phyloP scores from a whole-genome alignment of 2,888 invertebrate genomes.

The Tiphia femorata region DNA sequence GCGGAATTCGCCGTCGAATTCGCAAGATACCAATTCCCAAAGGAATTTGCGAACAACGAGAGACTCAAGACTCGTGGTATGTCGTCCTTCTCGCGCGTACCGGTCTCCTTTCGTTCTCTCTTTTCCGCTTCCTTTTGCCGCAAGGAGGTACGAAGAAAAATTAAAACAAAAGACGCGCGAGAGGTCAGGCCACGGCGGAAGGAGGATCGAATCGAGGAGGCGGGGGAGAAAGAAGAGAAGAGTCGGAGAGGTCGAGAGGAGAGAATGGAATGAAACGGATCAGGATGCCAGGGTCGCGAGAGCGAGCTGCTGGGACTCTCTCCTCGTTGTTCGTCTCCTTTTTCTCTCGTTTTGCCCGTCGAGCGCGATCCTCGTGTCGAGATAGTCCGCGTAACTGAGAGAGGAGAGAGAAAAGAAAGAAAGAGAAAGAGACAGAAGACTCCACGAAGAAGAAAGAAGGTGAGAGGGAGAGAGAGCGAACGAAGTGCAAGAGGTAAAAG shows the following conservation, averaged over 20 bases:
- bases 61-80: too few species aligned
- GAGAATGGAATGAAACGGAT: constrained; percentile 12
- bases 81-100: background rate
- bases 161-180: background rate
- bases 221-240: background rate
- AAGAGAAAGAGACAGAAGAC: background rate
- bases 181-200: background rate
- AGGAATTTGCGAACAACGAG: background rate
- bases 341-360: background rate
- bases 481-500: background rate
- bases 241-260: constrained; percentile 3
- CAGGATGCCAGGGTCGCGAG: constrained; percentile 19
- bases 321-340: background rate
- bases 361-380: constrained; percentile 1
- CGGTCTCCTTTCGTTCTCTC: background rate
- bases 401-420: background rate
- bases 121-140: background rate
- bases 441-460: background rate
- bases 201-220: background rate
- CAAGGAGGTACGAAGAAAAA: background rate
- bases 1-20: too few species aligned
- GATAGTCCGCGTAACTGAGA: constrained; percentile 2
- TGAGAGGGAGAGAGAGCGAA: background rate
- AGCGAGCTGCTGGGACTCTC: background rate
- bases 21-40: background rate